A percentile compares a stretch with the other conserved stretches of the same genome.
phyloP scores from a whole-genome alignment of 2,888 invertebrate genomes.

The Seira sanloemensis region DNA sequence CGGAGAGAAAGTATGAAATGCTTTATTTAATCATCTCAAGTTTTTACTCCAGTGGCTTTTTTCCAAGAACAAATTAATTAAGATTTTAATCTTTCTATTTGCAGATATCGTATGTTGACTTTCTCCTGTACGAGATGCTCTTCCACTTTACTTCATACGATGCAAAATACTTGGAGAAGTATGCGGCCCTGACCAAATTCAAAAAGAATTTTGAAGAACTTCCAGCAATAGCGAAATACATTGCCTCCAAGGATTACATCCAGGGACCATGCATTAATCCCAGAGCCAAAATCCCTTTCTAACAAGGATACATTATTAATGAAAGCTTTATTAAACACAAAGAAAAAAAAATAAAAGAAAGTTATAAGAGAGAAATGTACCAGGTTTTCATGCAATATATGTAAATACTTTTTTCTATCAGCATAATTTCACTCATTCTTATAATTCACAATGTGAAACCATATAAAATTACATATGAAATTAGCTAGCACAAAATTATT shows the following conservation, averaged over 20 bases:
- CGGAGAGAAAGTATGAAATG: conserved; percentile 54
- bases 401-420: too few relatives aligned
- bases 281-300: conserved; percentile 71
- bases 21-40: neutral
- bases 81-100: conserved; percentile 9
- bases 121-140: conserved; percentile 76
- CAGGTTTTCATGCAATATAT: too few relatives aligned
- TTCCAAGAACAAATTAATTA: neutral
- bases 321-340: too few relatives aligned
- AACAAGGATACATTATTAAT: too few relatives aligned
- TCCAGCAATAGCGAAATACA: conserved; percentile 74
- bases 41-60: too few relatives aligned
- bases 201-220: conserved; percentile 75
- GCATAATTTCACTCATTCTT: too few relatives aligned
- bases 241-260: conserved; percentile 74
- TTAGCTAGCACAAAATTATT: too few relatives aligned
- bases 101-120: conserved; percentile 75
- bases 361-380: too few relatives aligned
- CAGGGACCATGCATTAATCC: conserved; percentile 74
- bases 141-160: conserved; percentile 75
- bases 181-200: conserved; percentile 75
- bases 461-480: too few relatives aligned
- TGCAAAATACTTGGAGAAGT: conserved; percentile 74
- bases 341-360: too few relatives aligned
- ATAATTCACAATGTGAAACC: too few relatives aligned